These are phyloP conservation scores for Poicephalus gulielmi DNA, from an alignment of 2,113 vertebrate genomes.

Conservation along the genomic window DNA sequence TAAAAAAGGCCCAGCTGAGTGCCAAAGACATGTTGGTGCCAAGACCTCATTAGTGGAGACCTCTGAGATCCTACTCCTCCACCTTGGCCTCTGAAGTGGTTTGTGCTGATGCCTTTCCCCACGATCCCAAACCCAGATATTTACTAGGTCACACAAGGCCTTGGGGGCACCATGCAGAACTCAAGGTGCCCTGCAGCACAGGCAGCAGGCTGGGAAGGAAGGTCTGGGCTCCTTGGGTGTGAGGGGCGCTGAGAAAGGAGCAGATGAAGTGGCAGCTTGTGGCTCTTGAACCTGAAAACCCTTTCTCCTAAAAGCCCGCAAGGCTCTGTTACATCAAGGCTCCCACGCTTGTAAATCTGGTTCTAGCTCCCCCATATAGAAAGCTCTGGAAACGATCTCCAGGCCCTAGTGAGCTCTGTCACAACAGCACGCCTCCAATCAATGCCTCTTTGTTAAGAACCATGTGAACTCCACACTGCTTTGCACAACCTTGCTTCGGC, in stretches of 20 bases:
- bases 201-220: neutral
- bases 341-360: constrained; percentile 6
- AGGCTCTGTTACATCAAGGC: neutral
- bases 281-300: neutral
- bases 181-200: neutral
- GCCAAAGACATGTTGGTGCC: constrained; percentile 44
- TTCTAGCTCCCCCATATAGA: neutral
- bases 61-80: constrained; percentile 42
- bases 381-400: constrained; percentile 32
- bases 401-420: constrained; percentile 29
- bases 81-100: constrained; percentile 65
- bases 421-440: neutral
- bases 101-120: constrained; percentile 33
- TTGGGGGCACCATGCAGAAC: neutral
- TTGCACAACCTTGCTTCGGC: constrained; percentile 56
- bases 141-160: neutral
- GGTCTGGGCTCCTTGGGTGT: neutral
- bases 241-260: neutral
- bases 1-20: neutral
- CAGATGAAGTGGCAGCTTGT: neutral
- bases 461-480: constrained; percentile 17
- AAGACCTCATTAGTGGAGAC: constrained; percentile 51
- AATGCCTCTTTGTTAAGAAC: constrained; percentile 53
- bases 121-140: constrained; percentile 34
- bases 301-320: neutral